Evolutionary conservation across 2,113 vertebrate species (phyloP), one percentile per base, ranked within the genome.

Genomic region (Hylia prasina): DNA sequence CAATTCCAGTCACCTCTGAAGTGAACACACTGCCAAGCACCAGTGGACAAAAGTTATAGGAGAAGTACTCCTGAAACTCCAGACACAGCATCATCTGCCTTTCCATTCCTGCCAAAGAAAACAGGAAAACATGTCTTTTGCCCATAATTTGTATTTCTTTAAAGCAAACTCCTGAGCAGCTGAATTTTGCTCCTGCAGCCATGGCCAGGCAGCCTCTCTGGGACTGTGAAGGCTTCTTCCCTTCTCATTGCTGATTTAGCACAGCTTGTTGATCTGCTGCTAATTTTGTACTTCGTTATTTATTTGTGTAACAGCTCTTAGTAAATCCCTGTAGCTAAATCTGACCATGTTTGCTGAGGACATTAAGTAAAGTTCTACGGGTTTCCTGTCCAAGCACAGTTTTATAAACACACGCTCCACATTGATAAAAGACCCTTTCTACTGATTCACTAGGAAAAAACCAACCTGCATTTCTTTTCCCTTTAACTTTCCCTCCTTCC

Each of bases 261-360:
- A 80, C 37, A 58, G 90, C 84, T 58, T 73, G 91, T 39, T 95
- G 56, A 97, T 94, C 93, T 61, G 77, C 65, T 87, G 89, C 96
- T 95, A 96, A 94, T 91, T 96, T 88, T 77, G 75, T 83, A 61
- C 92, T 73, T 77, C 0, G 0, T 51, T 96, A 82, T 80, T 94
- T 96, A 94, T 95, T 90, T 94, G 94, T 44, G 75, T 66, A 93
- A 64, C 93, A 94, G 93, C 82, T 87, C 84, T 95, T 84, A 70
- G 90, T 83, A 96, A 97, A 94, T 94, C 94, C 87, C 58, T 2
- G 15, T 42, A 53, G 84, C 90, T 93, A 93, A 96, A 95, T 93
- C 94, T 0, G 0, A 72, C 84, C 58, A 69, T 0, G 3, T 73
- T 93, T 76, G 60, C 79, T 90, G 82, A 93, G 90, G 54, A 88